A percentile compares a stretch with the other conserved stretches of the same genome.
Evolutionary conservation across 2,113 vertebrate species (phyloP).

Genomic region (Rostratula benghalensis): DNA sequence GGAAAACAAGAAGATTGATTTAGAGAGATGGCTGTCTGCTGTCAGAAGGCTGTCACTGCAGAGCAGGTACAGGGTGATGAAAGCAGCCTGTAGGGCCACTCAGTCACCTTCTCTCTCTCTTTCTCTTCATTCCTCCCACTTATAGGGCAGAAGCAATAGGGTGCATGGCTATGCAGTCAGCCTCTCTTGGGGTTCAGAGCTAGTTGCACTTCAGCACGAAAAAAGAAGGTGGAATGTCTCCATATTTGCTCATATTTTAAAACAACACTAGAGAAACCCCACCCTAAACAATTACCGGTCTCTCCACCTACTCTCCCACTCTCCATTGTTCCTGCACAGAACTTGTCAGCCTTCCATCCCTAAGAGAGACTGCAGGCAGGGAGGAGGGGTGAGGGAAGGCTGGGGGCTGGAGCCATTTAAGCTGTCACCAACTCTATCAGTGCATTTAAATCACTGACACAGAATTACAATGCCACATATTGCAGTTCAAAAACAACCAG

Average conservation of each 20-base stretch:
- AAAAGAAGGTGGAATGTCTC: slow-evolving; percentile 3
- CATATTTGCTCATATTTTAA: slow-evolving; percentile 46
- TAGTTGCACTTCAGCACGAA: slow-evolving; percentile 16
- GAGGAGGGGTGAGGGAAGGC: slow-evolving; percentile 51
- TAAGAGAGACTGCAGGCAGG: slow-evolving; percentile 44
- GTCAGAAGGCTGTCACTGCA: slow-evolving; percentile 28
- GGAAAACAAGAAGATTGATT: slow-evolving; percentile 5
- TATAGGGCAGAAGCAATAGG: slow-evolving; percentile 22
- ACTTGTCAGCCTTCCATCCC: slow-evolving; percentile 64
- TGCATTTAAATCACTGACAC: slow-evolving; percentile 77
- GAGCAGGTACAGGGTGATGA: slow-evolving; percentile 5
- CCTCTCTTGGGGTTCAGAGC: slow-evolving; percentile 35
- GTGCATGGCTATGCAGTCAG: background rate
- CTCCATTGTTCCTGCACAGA: slow-evolving; percentile 57
- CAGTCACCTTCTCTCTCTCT: background rate
- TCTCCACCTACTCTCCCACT: slow-evolving; percentile 52
- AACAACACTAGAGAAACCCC: slow-evolving; percentile 36
- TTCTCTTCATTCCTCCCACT: background rate
- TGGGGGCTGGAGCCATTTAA: slow-evolving; percentile 76
- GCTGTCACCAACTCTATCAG: slow-evolving; percentile 76
- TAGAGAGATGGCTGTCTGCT: slow-evolving; percentile 9
- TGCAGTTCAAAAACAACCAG: slow-evolving; percentile 57
- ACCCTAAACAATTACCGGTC: slow-evolving; percentile 59
- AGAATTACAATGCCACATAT: slow-evolving; percentile 69
- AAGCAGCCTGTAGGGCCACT: background rate